Conservation (phyloP, 2,888 invertebrate species). For the Meliscaeva auricollis region DNA sequence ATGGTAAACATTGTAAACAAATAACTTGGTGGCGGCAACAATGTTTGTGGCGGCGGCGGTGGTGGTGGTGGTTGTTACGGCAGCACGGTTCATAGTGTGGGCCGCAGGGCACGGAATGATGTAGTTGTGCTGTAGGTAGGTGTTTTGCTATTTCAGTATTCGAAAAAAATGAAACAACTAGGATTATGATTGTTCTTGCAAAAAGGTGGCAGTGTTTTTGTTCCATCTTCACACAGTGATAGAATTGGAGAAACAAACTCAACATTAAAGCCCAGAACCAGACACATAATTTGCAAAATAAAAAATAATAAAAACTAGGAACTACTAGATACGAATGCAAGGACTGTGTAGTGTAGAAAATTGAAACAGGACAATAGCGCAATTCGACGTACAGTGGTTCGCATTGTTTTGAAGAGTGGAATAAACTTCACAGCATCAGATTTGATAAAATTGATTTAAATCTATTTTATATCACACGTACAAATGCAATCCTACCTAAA, state of each 20-base stretch:
- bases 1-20: slow-evolving; percentile 61
- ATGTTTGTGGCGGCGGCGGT: slow-evolving; percentile 15
- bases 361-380: slow-evolving; percentile 3
- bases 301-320: not conserved
- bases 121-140: slow-evolving; percentile 15
- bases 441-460: no score
- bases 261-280: not conserved
- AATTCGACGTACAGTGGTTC: slow-evolving; percentile 7
- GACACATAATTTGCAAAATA: slow-evolving; percentile 29
- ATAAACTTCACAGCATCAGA: no score
- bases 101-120: not conserved
- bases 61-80: not conserved
- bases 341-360: not conserved
- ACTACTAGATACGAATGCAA: not conserved
- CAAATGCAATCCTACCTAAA: no score
- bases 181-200: slow-evolving; percentile 60
- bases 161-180: slow-evolving; percentile 45
- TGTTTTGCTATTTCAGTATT: slow-evolving; percentile 67
- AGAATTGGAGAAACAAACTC: slow-evolving; percentile 32
- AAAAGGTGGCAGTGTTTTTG: slow-evolving; percentile 50
- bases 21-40: slow-evolving; percentile 69
- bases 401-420: no score
- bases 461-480: no score
- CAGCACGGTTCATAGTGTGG: not conserved
- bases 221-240: slow-evolving; percentile 10